Percentiles rank a stretch among this genome's conserved stretches.
These are phyloP conservation scores for Grammomys surdaster DNA, from an alignment of 2,113 vertebrate genomes.

Conservation along the genomic window DNA sequence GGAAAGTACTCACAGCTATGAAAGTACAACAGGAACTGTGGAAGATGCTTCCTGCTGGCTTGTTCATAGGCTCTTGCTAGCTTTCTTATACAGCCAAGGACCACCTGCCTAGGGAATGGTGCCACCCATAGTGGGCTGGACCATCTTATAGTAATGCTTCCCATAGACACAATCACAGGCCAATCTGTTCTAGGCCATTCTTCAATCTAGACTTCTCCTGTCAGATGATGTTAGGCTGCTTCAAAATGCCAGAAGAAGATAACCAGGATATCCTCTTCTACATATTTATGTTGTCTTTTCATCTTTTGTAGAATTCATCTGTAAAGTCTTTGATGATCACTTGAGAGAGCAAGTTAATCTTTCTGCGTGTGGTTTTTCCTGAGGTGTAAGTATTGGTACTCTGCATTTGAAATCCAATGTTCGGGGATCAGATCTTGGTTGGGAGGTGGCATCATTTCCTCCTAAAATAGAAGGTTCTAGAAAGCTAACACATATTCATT, in stretches of 20 bases:
- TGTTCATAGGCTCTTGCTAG: neutral
- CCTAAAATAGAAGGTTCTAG: neutral
- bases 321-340: neutral
- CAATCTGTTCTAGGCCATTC: neutral
- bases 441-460: neutral
- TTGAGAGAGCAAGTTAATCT: neutral
- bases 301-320: neutral
- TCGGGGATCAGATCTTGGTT: neutral
- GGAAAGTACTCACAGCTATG: neutral
- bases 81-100: neutral
- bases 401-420: neutral
- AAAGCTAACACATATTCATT: neutral
- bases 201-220: neutral
- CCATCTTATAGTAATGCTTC: neutral
- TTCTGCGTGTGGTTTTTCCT: neutral
- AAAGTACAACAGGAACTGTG: neutral
- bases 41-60: neutral
- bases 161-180: neutral
- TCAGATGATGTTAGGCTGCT: neutral
- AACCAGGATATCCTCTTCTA: neutral
- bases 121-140: neutral
- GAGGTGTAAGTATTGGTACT: no score
- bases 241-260: neutral
- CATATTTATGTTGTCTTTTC: neutral
- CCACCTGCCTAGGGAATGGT: neutral